Conservation (phyloP, 2,113 vertebrate genomes). For the Scomber colias region DNA sequence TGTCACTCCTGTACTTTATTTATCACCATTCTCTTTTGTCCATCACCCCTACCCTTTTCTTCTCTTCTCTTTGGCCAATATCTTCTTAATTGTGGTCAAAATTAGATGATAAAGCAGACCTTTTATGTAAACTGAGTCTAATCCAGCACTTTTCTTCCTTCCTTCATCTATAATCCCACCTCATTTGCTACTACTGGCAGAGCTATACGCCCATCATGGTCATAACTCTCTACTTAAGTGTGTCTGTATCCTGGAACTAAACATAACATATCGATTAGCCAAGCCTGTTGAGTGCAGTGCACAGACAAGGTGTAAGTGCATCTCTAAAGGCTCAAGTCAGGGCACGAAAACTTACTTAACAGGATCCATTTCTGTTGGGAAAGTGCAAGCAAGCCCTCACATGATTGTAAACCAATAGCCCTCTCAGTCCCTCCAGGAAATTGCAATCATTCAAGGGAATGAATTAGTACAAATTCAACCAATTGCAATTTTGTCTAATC, state of each 20-base stretch:
- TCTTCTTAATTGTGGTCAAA: conserved; percentile 26
- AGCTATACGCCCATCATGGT: conserved; percentile 13
- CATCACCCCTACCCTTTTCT: conserved; percentile 23
- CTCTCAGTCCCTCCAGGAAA: background rate
- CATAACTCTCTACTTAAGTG: conserved; percentile 26
- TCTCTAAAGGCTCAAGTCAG: conserved; percentile 25
- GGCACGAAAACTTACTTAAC: conserved; percentile 20
- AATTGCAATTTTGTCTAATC: conserved; percentile 14
- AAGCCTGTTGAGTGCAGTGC: conserved; percentile 8
- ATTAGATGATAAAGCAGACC: conserved; percentile 32
- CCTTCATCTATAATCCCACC: conserved; percentile 7
- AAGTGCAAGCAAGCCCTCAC: conserved; percentile 22
- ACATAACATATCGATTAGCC: conserved; percentile 51
- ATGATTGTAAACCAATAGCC: background rate
- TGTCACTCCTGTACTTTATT: conserved; percentile 59
- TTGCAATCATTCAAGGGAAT: conserved; percentile 24
- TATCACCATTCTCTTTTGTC: conserved; percentile 51
- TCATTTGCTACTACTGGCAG: conserved; percentile 13
- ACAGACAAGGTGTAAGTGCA: conserved; percentile 25
- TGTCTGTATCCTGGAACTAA: conserved; percentile 38
- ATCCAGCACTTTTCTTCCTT: conserved; percentile 15
- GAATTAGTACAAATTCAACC: conserved; percentile 23
- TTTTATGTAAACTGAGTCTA: conserved; percentile 18
- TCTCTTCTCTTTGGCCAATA: conserved; percentile 6
- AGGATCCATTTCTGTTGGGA: conserved; percentile 30